phyloP scores from a whole-genome alignment of 2,888 invertebrate genomes.

The Pedicia rivosa region DNA sequence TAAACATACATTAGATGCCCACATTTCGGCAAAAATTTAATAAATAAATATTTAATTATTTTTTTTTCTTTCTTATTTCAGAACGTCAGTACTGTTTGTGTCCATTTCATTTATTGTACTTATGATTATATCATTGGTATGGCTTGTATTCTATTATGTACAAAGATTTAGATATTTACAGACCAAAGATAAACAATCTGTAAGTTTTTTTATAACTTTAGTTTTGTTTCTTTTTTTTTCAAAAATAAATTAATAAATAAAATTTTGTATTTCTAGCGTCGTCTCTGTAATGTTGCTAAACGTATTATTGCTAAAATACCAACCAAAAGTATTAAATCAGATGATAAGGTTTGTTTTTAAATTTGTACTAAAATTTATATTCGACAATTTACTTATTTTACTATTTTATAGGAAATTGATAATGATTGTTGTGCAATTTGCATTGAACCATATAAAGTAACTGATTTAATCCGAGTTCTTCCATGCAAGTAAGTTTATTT shows the following conservation, averaged over 20 bases:
- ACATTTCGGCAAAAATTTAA: background rate
- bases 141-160: slow-evolving; percentile 93
- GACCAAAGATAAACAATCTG: slow-evolving; percentile 85
- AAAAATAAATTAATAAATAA: slow-evolving; percentile 1
- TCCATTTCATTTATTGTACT: slow-evolving; percentile 90
- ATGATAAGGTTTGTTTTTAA: slow-evolving; percentile 28
- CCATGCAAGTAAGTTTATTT: slow-evolving; percentile 67
- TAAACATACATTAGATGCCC: background rate
- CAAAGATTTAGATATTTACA: slow-evolving; percentile 88
- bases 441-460: slow-evolving; percentile 79
- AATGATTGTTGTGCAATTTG: slow-evolving; percentile 90
- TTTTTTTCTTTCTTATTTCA: slow-evolving; percentile 30
- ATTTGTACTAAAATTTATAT: background rate
- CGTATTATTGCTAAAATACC: slow-evolving; percentile 89
- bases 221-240: background rate
- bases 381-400: too few relatives aligned
- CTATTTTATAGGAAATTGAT: slow-evolving; percentile 40
- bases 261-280: slow-evolving; percentile 44
- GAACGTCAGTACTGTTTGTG: slow-evolving; percentile 86
- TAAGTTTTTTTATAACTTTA: slow-evolving; percentile 35
- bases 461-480: slow-evolving; percentile 72
- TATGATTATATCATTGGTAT: slow-evolving; percentile 87
- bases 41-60: slow-evolving; percentile 7
- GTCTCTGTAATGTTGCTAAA: slow-evolving; percentile 82
- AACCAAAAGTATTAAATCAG: slow-evolving; percentile 69